A percentile compares a stretch with the other conserved stretches of the same genome.
Conservation (phyloP, 2,113 vertebrate genomes). For the Falco punctatus region DNA sequence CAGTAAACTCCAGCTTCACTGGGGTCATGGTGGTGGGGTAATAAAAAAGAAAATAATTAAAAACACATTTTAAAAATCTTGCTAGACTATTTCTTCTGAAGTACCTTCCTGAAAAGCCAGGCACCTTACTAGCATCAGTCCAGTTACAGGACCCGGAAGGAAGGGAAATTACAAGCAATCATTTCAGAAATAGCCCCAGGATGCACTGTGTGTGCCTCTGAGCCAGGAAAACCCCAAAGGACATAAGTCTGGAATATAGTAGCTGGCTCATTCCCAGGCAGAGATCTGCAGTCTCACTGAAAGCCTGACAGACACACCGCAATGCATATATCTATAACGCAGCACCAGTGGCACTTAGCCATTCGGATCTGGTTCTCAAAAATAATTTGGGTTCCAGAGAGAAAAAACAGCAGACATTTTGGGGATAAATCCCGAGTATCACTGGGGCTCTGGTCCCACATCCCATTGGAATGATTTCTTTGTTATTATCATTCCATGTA, state of each 20-base stretch:
- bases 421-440: background rate
- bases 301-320: background rate
- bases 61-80: background rate
- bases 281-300: background rate
- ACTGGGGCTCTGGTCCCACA: background rate
- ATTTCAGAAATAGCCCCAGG: slow-evolving; percentile 15
- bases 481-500: background rate
- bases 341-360: background rate
- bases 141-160: background rate
- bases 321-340: background rate
- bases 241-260: background rate
- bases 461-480: background rate
- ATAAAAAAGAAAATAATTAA: background rate
- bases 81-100: background rate
- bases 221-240: background rate
- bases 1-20: background rate
- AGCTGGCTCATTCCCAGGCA: background rate
- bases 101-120: background rate
- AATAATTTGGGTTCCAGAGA: background rate
- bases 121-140: background rate
- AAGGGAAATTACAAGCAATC: slow-evolving; percentile 21
- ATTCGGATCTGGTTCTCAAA: background rate
- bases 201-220: background rate
- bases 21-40: background rate
- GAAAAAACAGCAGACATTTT: background rate